A percentile compares a stretch with the other conserved stretches of the same genome.
phyloP scores from a whole-genome alignment of 2,113 vertebrate genomes.

The Pipa parva region DNA sequence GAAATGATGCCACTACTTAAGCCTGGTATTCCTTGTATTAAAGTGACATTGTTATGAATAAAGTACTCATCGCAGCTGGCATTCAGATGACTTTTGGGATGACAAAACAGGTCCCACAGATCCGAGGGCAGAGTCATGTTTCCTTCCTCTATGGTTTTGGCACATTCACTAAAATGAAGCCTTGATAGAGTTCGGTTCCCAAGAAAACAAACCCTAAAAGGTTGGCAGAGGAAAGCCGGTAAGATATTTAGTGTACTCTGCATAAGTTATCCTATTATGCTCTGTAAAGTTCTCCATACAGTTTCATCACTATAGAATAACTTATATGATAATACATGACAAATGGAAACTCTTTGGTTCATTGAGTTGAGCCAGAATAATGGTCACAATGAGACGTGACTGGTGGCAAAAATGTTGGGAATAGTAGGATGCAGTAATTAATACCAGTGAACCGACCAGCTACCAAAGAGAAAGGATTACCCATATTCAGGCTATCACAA shows the following conservation, averaged over 20 bases:
- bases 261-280: background rate
- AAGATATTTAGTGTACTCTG: background rate
- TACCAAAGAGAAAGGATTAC: too few species aligned
- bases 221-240: background rate
- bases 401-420: too few species aligned
- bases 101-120: constrained; percentile 69
- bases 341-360: too few species aligned
- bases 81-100: constrained; percentile 57
- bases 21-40: constrained; percentile 75
- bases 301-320: too few species aligned
- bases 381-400: too few species aligned
- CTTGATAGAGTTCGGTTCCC: constrained; percentile 77
- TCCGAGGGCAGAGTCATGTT: constrained; percentile 58
- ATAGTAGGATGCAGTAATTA: too few species aligned
- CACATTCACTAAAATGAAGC: constrained; percentile 60
- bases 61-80: constrained; percentile 78
- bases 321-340: too few species aligned
- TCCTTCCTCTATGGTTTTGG: constrained; percentile 58
- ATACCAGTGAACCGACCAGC: too few species aligned
- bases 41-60: constrained; percentile 65
- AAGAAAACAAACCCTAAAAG: constrained; percentile 77
- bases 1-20: constrained; percentile 66
- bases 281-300: too few species aligned
- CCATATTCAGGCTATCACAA: too few species aligned
- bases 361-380: too few species aligned